Conservation (phyloP, 1,140 invertebrate species). For the Catajapyx aquilonaris region DNA sequence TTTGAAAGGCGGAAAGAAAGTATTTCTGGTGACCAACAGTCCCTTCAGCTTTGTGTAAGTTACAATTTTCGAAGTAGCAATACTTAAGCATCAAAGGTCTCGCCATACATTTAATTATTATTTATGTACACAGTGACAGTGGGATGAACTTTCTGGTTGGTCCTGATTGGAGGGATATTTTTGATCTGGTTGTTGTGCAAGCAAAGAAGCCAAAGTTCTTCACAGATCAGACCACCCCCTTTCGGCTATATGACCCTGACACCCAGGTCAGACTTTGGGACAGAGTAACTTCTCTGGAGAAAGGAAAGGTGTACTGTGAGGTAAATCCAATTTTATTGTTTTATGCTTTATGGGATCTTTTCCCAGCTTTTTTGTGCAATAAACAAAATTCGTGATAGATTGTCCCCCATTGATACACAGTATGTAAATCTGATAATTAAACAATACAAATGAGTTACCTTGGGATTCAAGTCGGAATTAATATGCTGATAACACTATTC, state of each 20-base stretch:
- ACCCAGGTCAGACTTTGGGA: constrained; percentile 73
- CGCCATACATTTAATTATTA: background rate
- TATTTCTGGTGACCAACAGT: constrained; percentile 93
- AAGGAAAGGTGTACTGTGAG: constrained; percentile 82
- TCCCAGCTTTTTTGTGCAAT: too few relatives aligned
- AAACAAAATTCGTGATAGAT: too few relatives aligned
- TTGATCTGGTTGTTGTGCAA: constrained; percentile 86
- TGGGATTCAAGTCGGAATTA: too few relatives aligned
- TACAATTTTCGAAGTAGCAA: too few relatives aligned
- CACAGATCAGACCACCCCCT: constrained; percentile 70
- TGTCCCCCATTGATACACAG: too few relatives aligned
- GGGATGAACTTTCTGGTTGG: constrained; percentile 84
- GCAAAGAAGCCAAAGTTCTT: constrained; percentile 93
- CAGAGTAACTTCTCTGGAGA: constrained; percentile 62
- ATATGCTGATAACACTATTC: too few relatives aligned
- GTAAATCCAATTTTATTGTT: too few relatives aligned
- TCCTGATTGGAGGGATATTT: constrained; percentile 68
- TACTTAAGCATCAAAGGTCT: too few relatives aligned
- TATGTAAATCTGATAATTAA: too few relatives aligned
- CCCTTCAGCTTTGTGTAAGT: constrained; percentile 93
- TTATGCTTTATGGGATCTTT: too few relatives aligned
- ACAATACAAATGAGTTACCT: too few relatives aligned
- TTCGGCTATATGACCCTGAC: constrained; percentile 65
- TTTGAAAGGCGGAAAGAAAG: constrained; percentile 51
- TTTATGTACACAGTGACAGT: constrained; percentile 42